Evolutionary conservation across 2,797 vertebrate species (phyloP), one percentile per base, ranked within the genome.

Genomic region (Carcharodon carcharias): DNA sequence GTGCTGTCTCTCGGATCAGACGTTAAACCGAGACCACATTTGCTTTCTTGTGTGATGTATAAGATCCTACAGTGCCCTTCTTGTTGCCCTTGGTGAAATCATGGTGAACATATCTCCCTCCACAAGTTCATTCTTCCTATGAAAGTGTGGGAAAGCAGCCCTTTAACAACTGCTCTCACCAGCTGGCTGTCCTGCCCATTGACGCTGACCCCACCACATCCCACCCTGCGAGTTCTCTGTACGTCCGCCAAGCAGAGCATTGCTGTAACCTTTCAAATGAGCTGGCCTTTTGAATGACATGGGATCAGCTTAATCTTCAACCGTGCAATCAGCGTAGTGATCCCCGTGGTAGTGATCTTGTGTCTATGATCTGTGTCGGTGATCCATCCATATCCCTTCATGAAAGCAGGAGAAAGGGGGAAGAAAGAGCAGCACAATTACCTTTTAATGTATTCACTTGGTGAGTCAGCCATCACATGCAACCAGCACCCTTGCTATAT

Each of bases 381-480:
- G n/a, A n/a, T 26, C 18, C 6, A 8, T 67, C 91, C 3, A 11
- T 4, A 26, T 11, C 63, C n/a, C n/a, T 28, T 65, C 11, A 12
- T 16, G 91, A 45, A 67, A 93, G n/a, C n/a, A 63, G 11, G 91
- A 45, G 40, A 12, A 18, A 67, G 18, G 61, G 21, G 58, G 7
- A 63, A 63, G n/a, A 31, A 35, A 56, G n/a, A 54, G 35, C 67
- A 77, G 71, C 45, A 77, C 69, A 56, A 56, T 77, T 73, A 35
- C 14, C 69, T n/a, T 77, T 73, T n/a, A 95, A 58, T 77, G 16
- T 23, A 95, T 77, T 95, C 69, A 77, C 45, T 58, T 54, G 58
- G 69, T 77, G 69, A 95, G 50, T 93, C 63, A 93, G 91, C 40
- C 67, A 73, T n/a, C 94, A 58, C 94, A 73, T 95, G 35, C 21